Percentiles rank a stretch among this genome's conserved stretches.
Evolutionary conservation across 1,140 invertebrate species (phyloP).

Genomic region (Drosophila athabasca): DNA sequence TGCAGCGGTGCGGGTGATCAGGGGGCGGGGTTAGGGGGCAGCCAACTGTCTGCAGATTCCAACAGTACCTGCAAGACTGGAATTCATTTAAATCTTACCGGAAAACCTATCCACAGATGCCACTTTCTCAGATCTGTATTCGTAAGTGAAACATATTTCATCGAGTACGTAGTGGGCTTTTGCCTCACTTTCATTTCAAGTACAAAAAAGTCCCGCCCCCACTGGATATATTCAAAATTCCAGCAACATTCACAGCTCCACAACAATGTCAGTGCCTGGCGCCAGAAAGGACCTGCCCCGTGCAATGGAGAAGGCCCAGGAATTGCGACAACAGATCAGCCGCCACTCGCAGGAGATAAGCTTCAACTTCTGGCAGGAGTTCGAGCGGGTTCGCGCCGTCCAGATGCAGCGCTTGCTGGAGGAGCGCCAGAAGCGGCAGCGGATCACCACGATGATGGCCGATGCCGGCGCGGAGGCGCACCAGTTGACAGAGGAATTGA

Average conservation of each 20-base stretch:
- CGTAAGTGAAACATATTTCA: too few relatives aligned
- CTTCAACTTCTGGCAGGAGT: constrained; percentile 61
- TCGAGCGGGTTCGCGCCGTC: constrained; percentile 42
- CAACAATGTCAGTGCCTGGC: constrained; percentile 28
- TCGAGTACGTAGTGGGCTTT: too few relatives aligned
- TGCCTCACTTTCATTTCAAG: too few relatives aligned
- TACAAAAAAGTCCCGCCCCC: too few relatives aligned
- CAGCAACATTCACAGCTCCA: neutral
- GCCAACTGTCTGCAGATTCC: too few relatives aligned
- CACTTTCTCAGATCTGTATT: too few relatives aligned
- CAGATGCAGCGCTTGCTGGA: constrained; percentile 39
- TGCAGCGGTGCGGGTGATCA: constrained; percentile 10
- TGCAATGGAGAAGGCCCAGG: constrained; percentile 17
- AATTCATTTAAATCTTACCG: too few relatives aligned
- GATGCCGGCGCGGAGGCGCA: constrained; percentile 39
- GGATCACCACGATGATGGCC: constrained; percentile 39
- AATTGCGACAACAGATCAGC: constrained; percentile 32
- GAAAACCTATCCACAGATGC: too few relatives aligned
- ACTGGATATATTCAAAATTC: constrained; percentile 19
- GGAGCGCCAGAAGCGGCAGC: constrained; percentile 33
- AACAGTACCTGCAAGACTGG: too few relatives aligned
- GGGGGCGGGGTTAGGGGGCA: too few relatives aligned
- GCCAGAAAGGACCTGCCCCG: constrained; percentile 19
- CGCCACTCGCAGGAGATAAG: constrained; percentile 49
- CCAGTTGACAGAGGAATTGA: constrained; percentile 41